These are phyloP conservation scores for Pluvialis apricaria DNA, from an alignment of 2,113 vertebrate genomes.

Conservation along the genomic window DNA sequence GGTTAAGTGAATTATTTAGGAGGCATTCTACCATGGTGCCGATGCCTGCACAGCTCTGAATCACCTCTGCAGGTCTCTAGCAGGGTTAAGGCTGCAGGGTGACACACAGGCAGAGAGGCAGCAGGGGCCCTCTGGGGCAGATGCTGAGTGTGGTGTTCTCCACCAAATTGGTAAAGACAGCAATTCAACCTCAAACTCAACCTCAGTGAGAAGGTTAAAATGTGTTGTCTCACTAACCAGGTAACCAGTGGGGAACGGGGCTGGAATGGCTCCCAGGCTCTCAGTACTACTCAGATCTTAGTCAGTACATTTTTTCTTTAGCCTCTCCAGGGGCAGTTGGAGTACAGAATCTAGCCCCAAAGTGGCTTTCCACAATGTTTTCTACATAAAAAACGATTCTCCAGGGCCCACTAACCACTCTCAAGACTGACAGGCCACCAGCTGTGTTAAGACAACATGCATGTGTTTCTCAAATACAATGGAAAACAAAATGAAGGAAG, in stretches of 20 bases:
- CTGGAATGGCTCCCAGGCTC: neutral
- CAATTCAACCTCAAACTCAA: neutral
- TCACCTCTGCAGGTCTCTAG: neutral
- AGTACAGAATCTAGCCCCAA: neutral
- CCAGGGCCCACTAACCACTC: neutral
- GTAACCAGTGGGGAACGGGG: neutral
- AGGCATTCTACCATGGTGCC: neutral
- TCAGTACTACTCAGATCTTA: neutral
- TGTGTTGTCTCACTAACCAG: neutral
- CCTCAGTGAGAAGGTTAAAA: neutral
- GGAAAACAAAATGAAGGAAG: neutral
- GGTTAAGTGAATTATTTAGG: neutral
- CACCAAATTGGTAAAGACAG: neutral
- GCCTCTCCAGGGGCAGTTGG: neutral
- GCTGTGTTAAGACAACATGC: neutral
- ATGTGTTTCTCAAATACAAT: neutral
- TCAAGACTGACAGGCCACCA: neutral
- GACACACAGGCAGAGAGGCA: neutral
- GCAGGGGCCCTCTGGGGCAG: neutral
- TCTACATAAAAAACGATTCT: neutral
- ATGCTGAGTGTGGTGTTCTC: fast-evolving
- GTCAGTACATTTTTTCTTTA: neutral
- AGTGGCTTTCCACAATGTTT: neutral
- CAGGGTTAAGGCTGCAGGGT: neutral
- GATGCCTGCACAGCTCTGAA: neutral